A percentile compares a stretch with the other conserved stretches of the same genome.
Conservation (phyloP, 2,113 vertebrate genomes). For the Oenanthe melanoleuca region DNA sequence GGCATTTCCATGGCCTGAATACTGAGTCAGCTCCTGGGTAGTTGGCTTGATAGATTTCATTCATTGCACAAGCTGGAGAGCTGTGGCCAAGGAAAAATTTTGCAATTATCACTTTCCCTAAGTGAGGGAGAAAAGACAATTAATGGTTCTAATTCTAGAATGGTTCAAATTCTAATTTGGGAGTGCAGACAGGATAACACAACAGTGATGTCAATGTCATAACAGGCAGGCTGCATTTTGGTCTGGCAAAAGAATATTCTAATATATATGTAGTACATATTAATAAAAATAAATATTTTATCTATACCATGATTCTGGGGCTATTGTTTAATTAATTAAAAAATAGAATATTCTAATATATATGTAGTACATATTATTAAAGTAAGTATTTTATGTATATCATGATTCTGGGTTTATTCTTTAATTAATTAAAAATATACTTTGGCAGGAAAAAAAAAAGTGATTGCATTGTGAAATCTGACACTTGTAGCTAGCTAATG, state of each 20-base stretch:
- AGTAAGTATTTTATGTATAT: background rate
- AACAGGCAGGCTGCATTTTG: background rate
- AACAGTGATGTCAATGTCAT: background rate
- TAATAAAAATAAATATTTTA: background rate
- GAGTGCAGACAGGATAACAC: background rate
- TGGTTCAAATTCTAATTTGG: background rate
- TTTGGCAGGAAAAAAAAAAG: background rate
- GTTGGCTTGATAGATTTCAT: slow-evolving; percentile 56
- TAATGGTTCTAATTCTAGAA: background rate
- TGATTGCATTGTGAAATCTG: background rate
- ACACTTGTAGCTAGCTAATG: background rate
- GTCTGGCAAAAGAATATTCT: background rate
- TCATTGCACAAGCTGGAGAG: slow-evolving; percentile 56
- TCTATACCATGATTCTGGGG: background rate
- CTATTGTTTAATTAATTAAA: background rate
- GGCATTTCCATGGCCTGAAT: slow-evolving; percentile 70
- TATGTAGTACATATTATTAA: background rate
- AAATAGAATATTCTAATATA: background rate
- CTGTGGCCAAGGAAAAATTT: slow-evolving; percentile 83
- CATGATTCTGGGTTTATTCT: background rate
- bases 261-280: background rate
- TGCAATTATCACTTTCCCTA: slow-evolving; percentile 80
- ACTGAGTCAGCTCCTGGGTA: slow-evolving; percentile 79
- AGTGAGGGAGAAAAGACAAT: background rate
- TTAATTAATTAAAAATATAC: background rate